Evolutionary conservation across 2,113 vertebrate species (phyloP).

Genomic region (Clarias gariepinus): DNA sequence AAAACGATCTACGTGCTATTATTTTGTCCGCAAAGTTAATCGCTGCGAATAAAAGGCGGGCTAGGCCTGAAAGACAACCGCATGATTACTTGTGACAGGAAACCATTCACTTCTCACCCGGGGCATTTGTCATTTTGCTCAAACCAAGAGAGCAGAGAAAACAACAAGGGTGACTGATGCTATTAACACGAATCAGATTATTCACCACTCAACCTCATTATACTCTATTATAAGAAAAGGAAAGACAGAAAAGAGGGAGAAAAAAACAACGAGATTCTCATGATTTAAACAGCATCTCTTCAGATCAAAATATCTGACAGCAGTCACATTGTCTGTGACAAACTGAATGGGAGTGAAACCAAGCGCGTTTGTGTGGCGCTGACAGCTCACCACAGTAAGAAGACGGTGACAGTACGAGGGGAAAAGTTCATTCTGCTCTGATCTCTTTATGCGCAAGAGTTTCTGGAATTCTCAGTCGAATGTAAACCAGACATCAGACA

Average conservation of each 20-base stretch:
- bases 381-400: slow-evolving; percentile 33
- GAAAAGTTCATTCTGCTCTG: slow-evolving; percentile 42
- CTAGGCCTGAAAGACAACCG: slow-evolving; percentile 68
- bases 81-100: slow-evolving; percentile 74
- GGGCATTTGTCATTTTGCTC: slow-evolving; percentile 68
- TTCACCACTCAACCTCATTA: slow-evolving; percentile 29
- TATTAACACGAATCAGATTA: slow-evolving; percentile 52
- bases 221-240: slow-evolving; percentile 24
- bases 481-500: slow-evolving; percentile 21
- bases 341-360: slow-evolving; percentile 33
- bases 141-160: slow-evolving; percentile 58
- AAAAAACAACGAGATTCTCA: slow-evolving; percentile 12
- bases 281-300: slow-evolving; percentile 26
- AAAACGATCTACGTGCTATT: slow-evolving; percentile 49
- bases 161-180: slow-evolving; percentile 57
- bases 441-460: slow-evolving; percentile 15
- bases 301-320: slow-evolving; percentile 24
- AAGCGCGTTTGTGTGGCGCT: slow-evolving; percentile 6
- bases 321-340: slow-evolving; percentile 30
- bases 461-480: slow-evolving; percentile 29
- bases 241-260: not conserved
- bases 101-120: slow-evolving; percentile 70
- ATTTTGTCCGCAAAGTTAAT: slow-evolving; percentile 72
- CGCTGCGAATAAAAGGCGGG: slow-evolving; percentile 72
- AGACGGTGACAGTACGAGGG: slow-evolving; percentile 27